Conservation (phyloP, 2,797 vertebrate genomes). For the Paratrypauchen microcephalus region DNA sequence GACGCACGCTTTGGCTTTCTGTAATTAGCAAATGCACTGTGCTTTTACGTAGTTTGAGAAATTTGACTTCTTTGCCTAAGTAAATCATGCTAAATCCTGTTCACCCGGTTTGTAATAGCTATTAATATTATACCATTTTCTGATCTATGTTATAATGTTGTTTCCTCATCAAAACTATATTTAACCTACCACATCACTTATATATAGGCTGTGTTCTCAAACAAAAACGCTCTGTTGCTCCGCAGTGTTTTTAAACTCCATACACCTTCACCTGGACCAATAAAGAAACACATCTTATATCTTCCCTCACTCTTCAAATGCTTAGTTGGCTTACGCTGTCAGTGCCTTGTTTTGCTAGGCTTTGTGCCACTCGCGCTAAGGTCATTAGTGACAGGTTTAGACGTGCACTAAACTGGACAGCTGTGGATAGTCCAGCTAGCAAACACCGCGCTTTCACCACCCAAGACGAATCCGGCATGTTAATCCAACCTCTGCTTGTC, state of each 20-base stretch:
- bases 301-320: not conserved
- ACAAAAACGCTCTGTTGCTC: too few relatives aligned
- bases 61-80: too few relatives aligned
- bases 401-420: conserved; percentile 40
- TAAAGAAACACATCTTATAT: not conserved
- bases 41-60: not conserved
- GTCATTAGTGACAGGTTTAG: conserved; percentile 48
- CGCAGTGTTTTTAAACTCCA: too few relatives aligned
- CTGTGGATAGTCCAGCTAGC: conserved; percentile 28
- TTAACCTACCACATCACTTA: too few relatives aligned
- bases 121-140: not conserved
- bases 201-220: too few relatives aligned
- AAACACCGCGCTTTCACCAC: conserved; percentile 28
- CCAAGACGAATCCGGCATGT: conserved; percentile 34
- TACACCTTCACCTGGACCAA: too few relatives aligned
- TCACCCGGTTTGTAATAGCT: not conserved
- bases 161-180: too few relatives aligned
- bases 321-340: conserved; percentile 29
- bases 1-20: not conserved
- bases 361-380: conserved; percentile 43
- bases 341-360: conserved; percentile 26
- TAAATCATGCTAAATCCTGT: too few relatives aligned
- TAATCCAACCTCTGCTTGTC: conserved; percentile 40
- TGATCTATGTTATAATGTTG: too few relatives aligned
- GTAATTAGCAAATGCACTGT: not conserved